Base-by-base conservation (phyloP, 1,140 invertebrate species). In the Hypsibius dujardini region DNA sequence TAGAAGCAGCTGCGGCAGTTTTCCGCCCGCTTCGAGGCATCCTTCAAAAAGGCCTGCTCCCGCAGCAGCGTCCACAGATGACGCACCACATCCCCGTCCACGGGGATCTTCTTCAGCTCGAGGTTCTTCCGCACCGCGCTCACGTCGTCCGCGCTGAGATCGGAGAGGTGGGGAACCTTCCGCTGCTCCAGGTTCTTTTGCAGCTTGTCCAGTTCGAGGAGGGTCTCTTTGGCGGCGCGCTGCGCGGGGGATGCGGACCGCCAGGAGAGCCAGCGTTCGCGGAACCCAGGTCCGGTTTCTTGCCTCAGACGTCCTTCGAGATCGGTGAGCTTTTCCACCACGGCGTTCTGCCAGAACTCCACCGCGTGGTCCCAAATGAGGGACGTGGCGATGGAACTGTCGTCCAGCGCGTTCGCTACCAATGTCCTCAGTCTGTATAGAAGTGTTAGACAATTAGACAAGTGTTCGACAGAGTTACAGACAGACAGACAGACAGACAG, bases 1-100 rank as follows among this genome's bases (percentile, higher is more conserved):
- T 91, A 98, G 81, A 89, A 98, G 7, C 87, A 89, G 80, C 92
- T 94, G 73, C 86, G 85, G 76, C 92, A 95, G 73, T 93, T 90
- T 72, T 88, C 87, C 1, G 90, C 88, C 76, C 87, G 85, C 1
- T 85, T 82, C 73, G 95, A 81, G 40, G 90, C 86, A 75, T 87
- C 85, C 76, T 90, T 86, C 2, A 98, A 80, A 81, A 96, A 97
- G 92, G 87, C 50, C 50, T 56, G 47, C 78, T 74, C 75, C 90
- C 83, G 77, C 93, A 96, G 50, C n/a, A 56, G n/a, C 7, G 7
- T 56, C 50, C 50, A 56, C 50, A 56, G n/a, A 12, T 12, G 7
- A 7, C n/a, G 7, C 7, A 56, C n/a, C 76, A 88, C 87, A 77
- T 93, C 90, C 75, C 81, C 79, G 74, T 84, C 81, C 0, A 92